Percentiles rank a stretch among this genome's conserved stretches.
Evolutionary conservation across 2,797 vertebrate species (phyloP).

Genomic region (Gallinago nigripennis): DNA sequence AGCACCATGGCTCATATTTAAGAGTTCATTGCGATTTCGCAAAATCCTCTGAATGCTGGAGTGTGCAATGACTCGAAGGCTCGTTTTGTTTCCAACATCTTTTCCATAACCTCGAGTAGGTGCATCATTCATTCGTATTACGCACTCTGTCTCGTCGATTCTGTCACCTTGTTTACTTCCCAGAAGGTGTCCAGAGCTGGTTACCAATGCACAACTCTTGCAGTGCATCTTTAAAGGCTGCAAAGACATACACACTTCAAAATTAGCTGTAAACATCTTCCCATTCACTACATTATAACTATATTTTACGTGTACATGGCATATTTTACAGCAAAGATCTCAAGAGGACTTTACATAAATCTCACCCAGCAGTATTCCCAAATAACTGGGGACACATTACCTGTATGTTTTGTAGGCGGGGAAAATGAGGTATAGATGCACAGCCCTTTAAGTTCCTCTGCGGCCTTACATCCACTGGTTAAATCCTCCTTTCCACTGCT

Average conservation of each 20-base stretch:
- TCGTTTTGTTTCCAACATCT: conserved; percentile 91
- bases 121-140: conserved; percentile 98
- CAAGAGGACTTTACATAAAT: not conserved
- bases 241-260: not conserved
- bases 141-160: conserved; percentile 91
- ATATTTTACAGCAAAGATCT: not conserved
- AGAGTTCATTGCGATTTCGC: conserved; percentile 89
- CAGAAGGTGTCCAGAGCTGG: conserved; percentile 94
- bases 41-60: conserved; percentile 96
- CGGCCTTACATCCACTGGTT: not conserved
- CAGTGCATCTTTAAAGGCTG: conserved; percentile 96
- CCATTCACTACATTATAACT: not conserved
- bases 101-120: conserved; percentile 83
- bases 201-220: conserved; percentile 90
- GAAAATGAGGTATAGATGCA: not conserved
- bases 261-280: not conserved
- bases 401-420: not conserved
- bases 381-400: not conserved
- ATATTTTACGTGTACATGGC: accelerated
- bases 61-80: conserved; percentile 93
- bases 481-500: not conserved
- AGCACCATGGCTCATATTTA: conserved; percentile 91
- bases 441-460: not conserved
- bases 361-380: not conserved
- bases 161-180: conserved; percentile 83